Evolutionary conservation across 1,140 invertebrate genomes (phyloP), one percentile per base, ranked within the genome.

Genomic region (Drosophila chauvacae): DNA sequence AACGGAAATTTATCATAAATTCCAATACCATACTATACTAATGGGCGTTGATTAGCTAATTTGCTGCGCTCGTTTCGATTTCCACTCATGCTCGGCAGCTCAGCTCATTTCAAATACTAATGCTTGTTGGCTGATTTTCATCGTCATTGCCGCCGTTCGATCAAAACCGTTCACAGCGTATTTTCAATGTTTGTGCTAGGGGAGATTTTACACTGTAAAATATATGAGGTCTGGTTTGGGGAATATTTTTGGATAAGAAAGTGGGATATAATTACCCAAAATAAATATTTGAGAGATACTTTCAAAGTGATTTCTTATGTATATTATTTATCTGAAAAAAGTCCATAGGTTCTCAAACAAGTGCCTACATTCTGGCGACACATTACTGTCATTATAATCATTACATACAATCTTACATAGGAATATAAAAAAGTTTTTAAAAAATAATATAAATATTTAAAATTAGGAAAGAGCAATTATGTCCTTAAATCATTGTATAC

Each of bases 1-100:
- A 85, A 85, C 85, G 78, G 85, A 90, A 85, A 90, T 90, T 90
- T 90, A 90, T 90, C 85, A 90, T 90, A 90, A 90, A 90, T 90
- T 90, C 85, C 85, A 81, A 84, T 87, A 84, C 73, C 73, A 62
- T 80, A 68, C 65, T 79, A 35, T 35, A 79, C 81, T 90, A 90
- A 90, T 90, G 85, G 85, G 85, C 85, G 85, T 90, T 90, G 85
- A 90, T 90, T 90, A 90, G 85, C 85, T 90, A 90, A 90, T 90
- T 90, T 90, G 85, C 66, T 84, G 78, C 85, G 85, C 85, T 90
- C 85, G 81, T 90, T 90, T 90, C 66, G 76, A 81, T 90, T 90
- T 79, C 85, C 78, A 71, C 77, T 81, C 63, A 53, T 71, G 71
- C 59, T 30, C 26, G 26, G 48, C 81, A 71, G 80, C 45, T 47